These are phyloP conservation scores for Fringilla coelebs DNA, from an alignment of 2,797 vertebrate species.

Conservation along the genomic window DNA sequence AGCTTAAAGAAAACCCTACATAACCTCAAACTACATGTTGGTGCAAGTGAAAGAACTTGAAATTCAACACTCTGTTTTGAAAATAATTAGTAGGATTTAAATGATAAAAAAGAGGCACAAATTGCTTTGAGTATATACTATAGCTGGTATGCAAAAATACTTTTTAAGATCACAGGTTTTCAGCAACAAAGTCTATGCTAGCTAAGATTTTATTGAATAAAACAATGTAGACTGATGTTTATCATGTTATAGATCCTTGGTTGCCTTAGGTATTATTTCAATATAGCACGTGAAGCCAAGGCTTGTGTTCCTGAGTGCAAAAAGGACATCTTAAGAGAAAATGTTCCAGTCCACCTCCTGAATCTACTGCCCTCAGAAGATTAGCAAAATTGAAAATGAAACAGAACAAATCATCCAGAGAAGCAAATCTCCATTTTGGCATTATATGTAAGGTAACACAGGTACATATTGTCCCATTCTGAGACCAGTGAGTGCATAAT, in stretches of 20 bases:
- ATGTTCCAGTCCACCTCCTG: not conserved
- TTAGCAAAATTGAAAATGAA: not conserved
- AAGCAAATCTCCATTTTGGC: not conserved
- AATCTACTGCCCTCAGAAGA: not conserved
- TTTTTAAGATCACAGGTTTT: not conserved
- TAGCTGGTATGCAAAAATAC: not conserved
- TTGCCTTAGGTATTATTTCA: not conserved
- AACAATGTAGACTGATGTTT: not conserved
- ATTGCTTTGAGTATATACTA: not conserved
- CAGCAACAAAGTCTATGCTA: not conserved
- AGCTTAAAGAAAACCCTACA: not conserved
- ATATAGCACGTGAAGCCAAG: not conserved
- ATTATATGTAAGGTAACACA: not conserved
- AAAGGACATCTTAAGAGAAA: not conserved
- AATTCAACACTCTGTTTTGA: not conserved
- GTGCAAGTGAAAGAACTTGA: not conserved
- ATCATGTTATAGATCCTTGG: not conserved
- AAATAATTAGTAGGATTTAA: conserved; percentile 6
- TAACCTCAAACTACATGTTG: not conserved
- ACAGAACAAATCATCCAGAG: not conserved
- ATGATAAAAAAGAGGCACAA: not conserved
- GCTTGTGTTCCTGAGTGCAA: not conserved
- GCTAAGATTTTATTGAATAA: not conserved
- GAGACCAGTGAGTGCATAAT: not conserved
- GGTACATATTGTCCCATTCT: not conserved